Percentiles rank a stretch among this genome's conserved stretches.
phyloP scores from a whole-genome alignment of 2,888 invertebrate genomes.

The Caprella mutica region DNA sequence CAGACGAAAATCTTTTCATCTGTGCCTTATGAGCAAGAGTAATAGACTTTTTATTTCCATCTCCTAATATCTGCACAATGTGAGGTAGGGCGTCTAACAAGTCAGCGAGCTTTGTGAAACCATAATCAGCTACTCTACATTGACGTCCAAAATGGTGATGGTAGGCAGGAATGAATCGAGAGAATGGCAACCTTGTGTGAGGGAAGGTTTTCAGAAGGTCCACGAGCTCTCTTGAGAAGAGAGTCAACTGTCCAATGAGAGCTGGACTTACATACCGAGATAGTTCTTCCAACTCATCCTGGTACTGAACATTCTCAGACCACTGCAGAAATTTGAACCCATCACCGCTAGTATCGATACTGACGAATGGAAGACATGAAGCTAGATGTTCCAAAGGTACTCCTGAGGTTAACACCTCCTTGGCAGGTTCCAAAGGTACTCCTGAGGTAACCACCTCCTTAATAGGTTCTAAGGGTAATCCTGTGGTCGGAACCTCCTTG shows the following conservation, averaged over 20 bases:
- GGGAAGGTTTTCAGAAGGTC: constrained; percentile 71
- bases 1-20: constrained; percentile 76
- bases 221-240: constrained; percentile 75
- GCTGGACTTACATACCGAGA: constrained; percentile 51
- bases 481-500: constrained; percentile 46
- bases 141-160: constrained; percentile 94
- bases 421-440: constrained; percentile 52
- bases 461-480: constrained; percentile 58
- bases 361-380: constrained; percentile 65
- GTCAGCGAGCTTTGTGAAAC: constrained; percentile 85
- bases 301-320: constrained; percentile 15
- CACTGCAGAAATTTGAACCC: constrained; percentile 48
- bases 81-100: constrained; percentile 76
- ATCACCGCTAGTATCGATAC: constrained; percentile 39
- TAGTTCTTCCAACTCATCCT: constrained; percentile 30
- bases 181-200: constrained; percentile 66
- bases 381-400: constrained; percentile 79
- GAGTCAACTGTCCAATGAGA: constrained; percentile 58
- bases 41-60: constrained; percentile 71
- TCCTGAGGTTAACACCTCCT: constrained; percentile 45
- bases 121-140: constrained; percentile 89
- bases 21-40: constrained; percentile 82
- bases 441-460: constrained; percentile 45
- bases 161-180: constrained; percentile 84
- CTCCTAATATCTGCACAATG: constrained; percentile 80